Base-by-base conservation (phyloP, 2,888 invertebrate species). In the Cetonia aurata region DNA sequence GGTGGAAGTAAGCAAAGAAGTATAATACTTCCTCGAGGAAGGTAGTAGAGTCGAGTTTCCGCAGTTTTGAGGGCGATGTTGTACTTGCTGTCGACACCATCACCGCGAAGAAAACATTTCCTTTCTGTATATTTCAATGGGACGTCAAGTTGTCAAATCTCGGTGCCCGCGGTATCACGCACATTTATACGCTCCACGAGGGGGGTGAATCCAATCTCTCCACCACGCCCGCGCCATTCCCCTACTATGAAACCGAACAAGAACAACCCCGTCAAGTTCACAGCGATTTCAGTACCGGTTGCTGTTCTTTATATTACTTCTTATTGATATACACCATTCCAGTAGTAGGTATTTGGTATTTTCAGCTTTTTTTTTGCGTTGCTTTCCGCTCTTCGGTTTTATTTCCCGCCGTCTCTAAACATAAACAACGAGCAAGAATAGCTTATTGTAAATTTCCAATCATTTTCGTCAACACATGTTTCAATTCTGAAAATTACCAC, bases 81-180 rank as follows among this genome's bases (percentile, higher is more conserved):
- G 76, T 78, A 77, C 77, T 75, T 75, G 74, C 78, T 80, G 80
- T 78, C 80, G 80, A 76, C 78, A 77, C 76, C 80, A 79, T 76
- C 74, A 76, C 75, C 77, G 76, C 72, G 75, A 77, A 77, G 78
- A 78, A 80, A 79, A 79, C 79, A 79, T 80, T 80, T 79, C 77
- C 78, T 79, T 78, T 78, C 75, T 78, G 74, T 77, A 74, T 78
- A 78, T 80, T 79, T 79, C 79, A 80, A 79, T 80, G 77, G 77
- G 76, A 79, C 78, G 79, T 79, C 79, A 79, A 79, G 79, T 79
- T 79, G 79, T 80, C 79, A 79, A 79, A 78, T 78, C 75, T 76
- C 77, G 71, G 77, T 74, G 72, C 71, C 73, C 74, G 76, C 72
- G 74, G 73, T 70, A 76, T 77, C 77, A 77, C 75, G 75, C 77